A percentile compares a stretch with the other conserved stretches of the same genome.
These are phyloP conservation scores for Gnathonemus longibarbis DNA, from an alignment of 2,113 vertebrate species.

Conservation along the genomic window DNA sequence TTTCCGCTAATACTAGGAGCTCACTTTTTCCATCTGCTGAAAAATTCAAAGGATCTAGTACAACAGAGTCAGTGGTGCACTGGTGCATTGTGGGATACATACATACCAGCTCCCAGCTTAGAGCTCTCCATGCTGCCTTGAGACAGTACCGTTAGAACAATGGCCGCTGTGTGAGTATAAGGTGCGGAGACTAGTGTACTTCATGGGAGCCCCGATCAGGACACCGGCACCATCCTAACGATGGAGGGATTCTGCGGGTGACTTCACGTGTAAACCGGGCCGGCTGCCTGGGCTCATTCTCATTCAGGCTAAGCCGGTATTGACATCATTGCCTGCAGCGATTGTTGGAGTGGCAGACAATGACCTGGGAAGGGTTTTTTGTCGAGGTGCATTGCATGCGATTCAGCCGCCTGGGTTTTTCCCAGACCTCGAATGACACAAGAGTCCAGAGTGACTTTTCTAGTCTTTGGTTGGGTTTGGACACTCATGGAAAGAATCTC, in stretches of 20 bases:
- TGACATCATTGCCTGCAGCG: neutral
- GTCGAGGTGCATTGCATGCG: neutral
- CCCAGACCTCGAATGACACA: neutral
- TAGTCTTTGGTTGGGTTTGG: neutral
- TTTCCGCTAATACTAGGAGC: neutral
- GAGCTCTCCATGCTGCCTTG: neutral
- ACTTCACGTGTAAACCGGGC: neutral
- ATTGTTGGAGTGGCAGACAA: neutral
- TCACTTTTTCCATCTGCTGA: neutral
- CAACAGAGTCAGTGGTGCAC: neutral
- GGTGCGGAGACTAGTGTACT: neutral
- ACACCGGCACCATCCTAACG: neutral
- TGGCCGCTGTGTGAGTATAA: neutral
- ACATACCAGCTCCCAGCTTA: neutral
- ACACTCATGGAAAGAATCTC: neutral
- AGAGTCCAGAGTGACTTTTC: neutral
- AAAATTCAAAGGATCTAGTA: neutral
- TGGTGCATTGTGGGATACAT: neutral
- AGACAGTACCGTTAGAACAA: neutral
- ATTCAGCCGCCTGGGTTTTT: neutral
- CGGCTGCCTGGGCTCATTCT: neutral
- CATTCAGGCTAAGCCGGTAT: conserved; percentile 3
- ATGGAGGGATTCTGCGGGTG: neutral
- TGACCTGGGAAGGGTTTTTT: conserved; percentile 1
- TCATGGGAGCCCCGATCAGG: neutral